A percentile compares a stretch with the other conserved stretches of the same genome.
Conservation (phyloP, 2,888 invertebrate genomes). For the Pyrochroa serraticornis region DNA sequence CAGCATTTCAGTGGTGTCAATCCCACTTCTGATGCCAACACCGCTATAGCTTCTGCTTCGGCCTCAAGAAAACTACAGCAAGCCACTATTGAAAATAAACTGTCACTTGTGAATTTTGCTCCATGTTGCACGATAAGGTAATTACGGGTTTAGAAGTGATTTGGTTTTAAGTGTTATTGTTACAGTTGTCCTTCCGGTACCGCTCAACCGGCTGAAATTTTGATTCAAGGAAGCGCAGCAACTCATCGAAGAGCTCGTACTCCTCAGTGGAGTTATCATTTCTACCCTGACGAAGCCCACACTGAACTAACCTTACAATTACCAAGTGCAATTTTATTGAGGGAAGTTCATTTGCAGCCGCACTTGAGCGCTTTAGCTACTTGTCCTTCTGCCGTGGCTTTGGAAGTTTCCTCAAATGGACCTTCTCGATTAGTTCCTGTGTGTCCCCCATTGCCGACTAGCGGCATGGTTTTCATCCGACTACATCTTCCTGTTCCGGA, state of each 20-base stretch:
- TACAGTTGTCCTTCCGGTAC: constrained; percentile 60
- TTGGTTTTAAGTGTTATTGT: background rate
- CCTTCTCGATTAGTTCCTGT: constrained; percentile 79
- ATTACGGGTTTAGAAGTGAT: constrained; percentile 2
- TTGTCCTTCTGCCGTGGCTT: constrained; percentile 86
- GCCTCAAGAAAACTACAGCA: constrained; percentile 53
- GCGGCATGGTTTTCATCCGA: constrained; percentile 86
- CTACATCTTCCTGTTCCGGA: constrained; percentile 82
- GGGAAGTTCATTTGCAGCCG: constrained; percentile 87
- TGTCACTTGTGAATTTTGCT: constrained; percentile 87
- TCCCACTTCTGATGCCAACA: constrained; percentile 49
- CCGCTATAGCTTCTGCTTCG: constrained; percentile 47
- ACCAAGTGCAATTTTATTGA: constrained; percentile 86
- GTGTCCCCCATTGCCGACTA: constrained; percentile 84
- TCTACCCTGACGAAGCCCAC: constrained; percentile 88
- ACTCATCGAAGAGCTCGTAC: constrained; percentile 85
- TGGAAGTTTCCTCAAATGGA: constrained; percentile 84
- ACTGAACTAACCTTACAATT: constrained; percentile 85
- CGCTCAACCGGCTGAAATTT: constrained; percentile 86
- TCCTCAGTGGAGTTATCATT: constrained; percentile 96
- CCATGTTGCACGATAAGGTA: constrained; percentile 72
- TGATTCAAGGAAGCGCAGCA: constrained; percentile 78
- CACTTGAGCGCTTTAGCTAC: constrained; percentile 84
- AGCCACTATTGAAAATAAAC: constrained; percentile 68
- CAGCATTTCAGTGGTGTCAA: constrained; percentile 65